phyloP scores from a whole-genome alignment of 2,888 invertebrate genomes.

The Phengaris alcon region DNA sequence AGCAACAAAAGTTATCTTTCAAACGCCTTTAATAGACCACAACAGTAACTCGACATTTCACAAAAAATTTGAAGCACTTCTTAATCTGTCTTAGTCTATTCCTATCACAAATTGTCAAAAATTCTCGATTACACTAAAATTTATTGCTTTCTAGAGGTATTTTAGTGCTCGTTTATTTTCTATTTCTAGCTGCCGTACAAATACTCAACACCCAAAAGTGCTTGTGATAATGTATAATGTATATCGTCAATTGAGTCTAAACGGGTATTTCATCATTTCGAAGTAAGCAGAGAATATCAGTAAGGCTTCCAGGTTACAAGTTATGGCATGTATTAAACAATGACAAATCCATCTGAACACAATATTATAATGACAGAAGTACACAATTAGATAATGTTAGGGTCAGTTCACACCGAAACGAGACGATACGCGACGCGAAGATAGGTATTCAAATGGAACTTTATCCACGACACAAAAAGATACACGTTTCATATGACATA shows the following conservation, averaged over 20 bases:
- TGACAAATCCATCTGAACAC: background rate
- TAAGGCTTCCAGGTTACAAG: background rate
- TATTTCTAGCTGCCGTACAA: background rate
- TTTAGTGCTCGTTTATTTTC: background rate
- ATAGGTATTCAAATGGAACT: too few relatives aligned
- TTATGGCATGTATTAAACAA: background rate
- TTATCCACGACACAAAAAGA: too few relatives aligned
- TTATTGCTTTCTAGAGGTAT: constrained; percentile 16
- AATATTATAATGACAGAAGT: too few relatives aligned
- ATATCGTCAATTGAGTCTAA: background rate
- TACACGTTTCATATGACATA: too few relatives aligned
- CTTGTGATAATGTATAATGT: background rate
- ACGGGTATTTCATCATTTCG: background rate
- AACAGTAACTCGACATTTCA: background rate
- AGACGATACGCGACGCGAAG: too few relatives aligned
- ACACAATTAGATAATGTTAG: too few relatives aligned
- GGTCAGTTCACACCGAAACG: too few relatives aligned
- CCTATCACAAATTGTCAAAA: background rate
- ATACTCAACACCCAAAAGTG: background rate
- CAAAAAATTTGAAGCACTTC: background rate
- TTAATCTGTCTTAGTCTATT: background rate
- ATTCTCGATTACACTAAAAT: background rate
- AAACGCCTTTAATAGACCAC: background rate
- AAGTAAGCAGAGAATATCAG: background rate
- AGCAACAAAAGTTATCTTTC: background rate